Conservation (phyloP, 2,113 vertebrate species). For the Otus sunia region DNA sequence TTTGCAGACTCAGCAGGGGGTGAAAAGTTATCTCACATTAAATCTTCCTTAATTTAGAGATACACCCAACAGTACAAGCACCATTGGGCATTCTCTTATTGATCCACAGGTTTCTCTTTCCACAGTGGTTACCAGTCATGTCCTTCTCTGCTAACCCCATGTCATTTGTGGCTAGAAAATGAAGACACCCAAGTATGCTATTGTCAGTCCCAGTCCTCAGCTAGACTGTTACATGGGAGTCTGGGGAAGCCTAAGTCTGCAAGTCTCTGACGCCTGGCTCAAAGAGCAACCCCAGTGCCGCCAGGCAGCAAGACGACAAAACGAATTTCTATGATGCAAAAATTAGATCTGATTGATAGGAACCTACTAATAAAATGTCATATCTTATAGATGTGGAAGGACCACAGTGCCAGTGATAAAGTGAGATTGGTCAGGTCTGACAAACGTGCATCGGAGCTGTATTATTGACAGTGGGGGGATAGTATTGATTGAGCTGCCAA, state of each 20-base stretch:
- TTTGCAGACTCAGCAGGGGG: background rate
- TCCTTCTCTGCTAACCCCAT: slow-evolving; percentile 28
- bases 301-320: slow-evolving; percentile 48
- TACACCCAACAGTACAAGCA: background rate
- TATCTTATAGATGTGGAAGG: slow-evolving; percentile 68
- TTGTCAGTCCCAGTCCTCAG: slow-evolving; percentile 19
- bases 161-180: slow-evolving; percentile 56
- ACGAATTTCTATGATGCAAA: slow-evolving; percentile 59
- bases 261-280: slow-evolving; percentile 12
- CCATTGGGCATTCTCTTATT: slow-evolving; percentile 26
- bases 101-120: slow-evolving; percentile 53
- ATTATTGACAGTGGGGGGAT: slow-evolving; percentile 74
- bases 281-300: background rate
- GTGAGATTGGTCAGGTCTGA: slow-evolving; percentile 79
- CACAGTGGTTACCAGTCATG: slow-evolving; percentile 11
- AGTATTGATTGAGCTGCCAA: slow-evolving; percentile 84
- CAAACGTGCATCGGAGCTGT: slow-evolving; percentile 64
- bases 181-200: slow-evolving; percentile 43
- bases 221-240: background rate
- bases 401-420: slow-evolving; percentile 80
- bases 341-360: slow-evolving; percentile 72
- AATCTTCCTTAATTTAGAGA: background rate
- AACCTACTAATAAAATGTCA: slow-evolving; percentile 73
- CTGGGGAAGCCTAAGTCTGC: background rate
- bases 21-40: background rate